Conservation (phyloP, 2,888 invertebrate species). For the Spodoptera picta region DNA sequence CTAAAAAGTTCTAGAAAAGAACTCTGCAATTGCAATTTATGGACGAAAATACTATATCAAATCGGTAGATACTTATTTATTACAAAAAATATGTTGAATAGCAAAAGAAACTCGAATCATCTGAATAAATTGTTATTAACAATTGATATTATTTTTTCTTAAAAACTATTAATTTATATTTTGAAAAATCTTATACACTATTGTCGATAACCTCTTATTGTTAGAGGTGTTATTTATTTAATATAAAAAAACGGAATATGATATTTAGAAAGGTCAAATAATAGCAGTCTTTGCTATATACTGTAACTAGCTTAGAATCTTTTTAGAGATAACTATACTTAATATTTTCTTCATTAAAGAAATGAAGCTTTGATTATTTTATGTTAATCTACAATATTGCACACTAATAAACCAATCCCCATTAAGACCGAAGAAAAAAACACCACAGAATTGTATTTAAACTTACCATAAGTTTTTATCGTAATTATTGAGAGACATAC, state of each 20-base stretch:
- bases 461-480: too few relatives aligned
- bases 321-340: too few relatives aligned
- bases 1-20: constrained; percentile 14
- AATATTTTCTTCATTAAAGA: too few relatives aligned
- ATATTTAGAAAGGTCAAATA: constrained; percentile 1
- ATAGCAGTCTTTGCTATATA: too few relatives aligned
- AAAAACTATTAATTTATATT: constrained; percentile 55
- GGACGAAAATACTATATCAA: constrained; percentile 50
- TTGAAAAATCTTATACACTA: constrained; percentile 57
- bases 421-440: too few relatives aligned
- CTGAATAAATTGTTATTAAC: constrained; percentile 52
- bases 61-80: constrained; percentile 41
- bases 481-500: too few relatives aligned
- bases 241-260: constrained; percentile 12
- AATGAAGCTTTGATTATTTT: too few relatives aligned
- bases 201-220: constrained; percentile 30
- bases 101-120: constrained; percentile 47
- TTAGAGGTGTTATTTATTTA: constrained; percentile 7
- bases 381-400: too few relatives aligned
- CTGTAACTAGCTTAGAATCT: too few relatives aligned
- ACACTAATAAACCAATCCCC: too few relatives aligned
- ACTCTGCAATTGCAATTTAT: constrained; percentile 2
- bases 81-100: constrained; percentile 36
- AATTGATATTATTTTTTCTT: constrained; percentile 58
- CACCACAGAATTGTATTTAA: too few relatives aligned